Conservation (phyloP, 2,113 vertebrate species). For the Bambusicola thoracicus region DNA sequence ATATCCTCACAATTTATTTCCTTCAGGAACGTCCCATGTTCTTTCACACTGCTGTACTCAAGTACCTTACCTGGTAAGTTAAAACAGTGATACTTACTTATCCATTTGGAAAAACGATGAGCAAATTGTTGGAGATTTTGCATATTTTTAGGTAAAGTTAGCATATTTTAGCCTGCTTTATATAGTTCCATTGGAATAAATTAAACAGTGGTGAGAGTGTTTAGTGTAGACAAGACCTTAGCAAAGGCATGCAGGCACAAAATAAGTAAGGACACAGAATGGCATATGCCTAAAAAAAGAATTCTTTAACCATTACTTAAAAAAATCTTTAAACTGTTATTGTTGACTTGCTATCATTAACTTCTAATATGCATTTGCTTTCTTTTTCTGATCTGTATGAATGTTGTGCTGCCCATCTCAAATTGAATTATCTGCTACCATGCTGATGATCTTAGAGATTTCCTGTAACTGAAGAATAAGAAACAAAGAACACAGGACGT, state of each 20-base stretch:
- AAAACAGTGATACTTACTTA: background rate
- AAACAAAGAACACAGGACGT: background rate
- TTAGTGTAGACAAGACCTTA: background rate
- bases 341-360: background rate
- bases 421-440: constrained; percentile 26
- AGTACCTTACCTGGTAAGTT: background rate
- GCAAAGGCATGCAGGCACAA: background rate
- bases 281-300: background rate
- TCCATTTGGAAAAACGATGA: background rate
- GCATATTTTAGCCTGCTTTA: background rate
- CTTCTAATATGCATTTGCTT: background rate
- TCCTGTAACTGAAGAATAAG: constrained; percentile 7
- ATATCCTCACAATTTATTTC: background rate
- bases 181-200: background rate
- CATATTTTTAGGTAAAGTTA: background rate
- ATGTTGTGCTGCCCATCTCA: background rate
- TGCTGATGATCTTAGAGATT: background rate
- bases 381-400: background rate
- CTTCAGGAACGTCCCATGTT: background rate
- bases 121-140: background rate
- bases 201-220: background rate
- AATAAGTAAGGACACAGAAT: background rate
- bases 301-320: background rate
- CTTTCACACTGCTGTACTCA: background rate
- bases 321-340: background rate